Evolutionary conservation across 2,888 invertebrate species (phyloP), one percentile per base, ranked within the genome.

Genomic region (Ophioninae sp.): DNA sequence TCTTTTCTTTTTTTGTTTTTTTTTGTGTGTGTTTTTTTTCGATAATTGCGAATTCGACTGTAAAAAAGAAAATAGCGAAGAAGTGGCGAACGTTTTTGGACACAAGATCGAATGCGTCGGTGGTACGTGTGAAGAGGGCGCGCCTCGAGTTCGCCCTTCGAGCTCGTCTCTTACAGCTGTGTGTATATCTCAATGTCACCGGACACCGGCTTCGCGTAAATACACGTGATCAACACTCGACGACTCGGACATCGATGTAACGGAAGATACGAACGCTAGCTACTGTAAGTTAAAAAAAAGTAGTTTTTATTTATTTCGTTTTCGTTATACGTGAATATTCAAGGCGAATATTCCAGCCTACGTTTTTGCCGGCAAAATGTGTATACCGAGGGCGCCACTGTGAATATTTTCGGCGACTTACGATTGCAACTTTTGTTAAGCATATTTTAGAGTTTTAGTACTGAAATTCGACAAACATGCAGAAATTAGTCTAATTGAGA

Each of bases 81-180:
- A 39, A 81, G 78, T 84, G 83, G 65, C 37, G 69, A 79, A 75
- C 75, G 57, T 62, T 57, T 21, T 73, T 73, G 72, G 69, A 59
- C 30, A 75, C 57, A 50, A 61, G 81, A 76, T 70, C 74, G 61
- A 79, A 81, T 79, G 78, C 67, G 59, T 39, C 79, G 75, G 74
- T 44, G 81, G 81, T 39, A 72, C 70, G 67, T 44, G 62, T 76
- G 44, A 80, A 83, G 83, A 80, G 62, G 83, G 77, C 77, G 77
- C 68, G 50, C 10, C 61, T 13, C 37, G 65, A 41, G n/a, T 23
- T 56, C 13, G 21, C 21, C n/a, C 68, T 68, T n/a, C 44, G 57
- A 21, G 17, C 30, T 39, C 13, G 17, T 21, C n/a, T 50, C 59
- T 7, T 30, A 39, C 39, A 64, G 39, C 61, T 21, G 39, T 70